phyloP scores from a whole-genome alignment of 2,113 vertebrate species.

The Pelmatolapia mariae region DNA sequence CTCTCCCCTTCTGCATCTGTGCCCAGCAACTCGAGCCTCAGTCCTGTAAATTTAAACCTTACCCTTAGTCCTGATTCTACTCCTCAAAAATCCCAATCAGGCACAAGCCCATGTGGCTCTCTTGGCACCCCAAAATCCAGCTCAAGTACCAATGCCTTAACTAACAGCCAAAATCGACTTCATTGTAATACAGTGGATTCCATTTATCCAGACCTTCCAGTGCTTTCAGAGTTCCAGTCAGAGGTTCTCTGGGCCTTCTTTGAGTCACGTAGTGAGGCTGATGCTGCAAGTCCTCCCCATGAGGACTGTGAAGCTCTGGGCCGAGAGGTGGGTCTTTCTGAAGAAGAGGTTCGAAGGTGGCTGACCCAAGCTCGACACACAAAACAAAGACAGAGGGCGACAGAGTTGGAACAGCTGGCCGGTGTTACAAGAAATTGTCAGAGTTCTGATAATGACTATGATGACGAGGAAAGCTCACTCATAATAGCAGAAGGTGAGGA shows the following conservation, averaged over 20 bases:
- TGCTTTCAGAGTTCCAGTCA: constrained; percentile 73
- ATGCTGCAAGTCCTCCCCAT: constrained; percentile 67
- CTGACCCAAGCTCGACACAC: constrained; percentile 58
- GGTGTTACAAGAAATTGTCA: background rate
- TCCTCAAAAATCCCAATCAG: constrained; percentile 58
- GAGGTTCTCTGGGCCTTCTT: constrained; percentile 77
- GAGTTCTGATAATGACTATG: constrained; percentile 46
- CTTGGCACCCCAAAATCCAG: constrained; percentile 50
- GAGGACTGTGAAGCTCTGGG: constrained; percentile 76
- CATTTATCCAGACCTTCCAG: constrained; percentile 44
- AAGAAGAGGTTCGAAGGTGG: constrained; percentile 71
- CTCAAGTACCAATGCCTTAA: constrained; percentile 57
- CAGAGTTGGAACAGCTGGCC: background rate
- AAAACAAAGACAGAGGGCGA: constrained; percentile 53
- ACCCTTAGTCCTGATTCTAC: constrained; percentile 65
- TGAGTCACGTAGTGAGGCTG: constrained; percentile 71
- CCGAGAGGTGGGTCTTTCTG: constrained; percentile 71
- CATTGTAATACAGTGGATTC: constrained; percentile 12
- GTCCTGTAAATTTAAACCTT: constrained; percentile 59
- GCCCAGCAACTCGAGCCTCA: constrained; percentile 56
- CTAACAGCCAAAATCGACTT: constrained; percentile 39
- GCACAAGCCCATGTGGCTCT: constrained; percentile 47
- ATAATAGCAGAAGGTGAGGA: constrained; percentile 70
- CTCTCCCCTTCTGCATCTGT: constrained; percentile 59
- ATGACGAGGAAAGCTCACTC: constrained; percentile 66